These are phyloP conservation scores for Sebastolobus alascanus DNA, from an alignment of 2,797 vertebrate species.

Conservation along the genomic window DNA sequence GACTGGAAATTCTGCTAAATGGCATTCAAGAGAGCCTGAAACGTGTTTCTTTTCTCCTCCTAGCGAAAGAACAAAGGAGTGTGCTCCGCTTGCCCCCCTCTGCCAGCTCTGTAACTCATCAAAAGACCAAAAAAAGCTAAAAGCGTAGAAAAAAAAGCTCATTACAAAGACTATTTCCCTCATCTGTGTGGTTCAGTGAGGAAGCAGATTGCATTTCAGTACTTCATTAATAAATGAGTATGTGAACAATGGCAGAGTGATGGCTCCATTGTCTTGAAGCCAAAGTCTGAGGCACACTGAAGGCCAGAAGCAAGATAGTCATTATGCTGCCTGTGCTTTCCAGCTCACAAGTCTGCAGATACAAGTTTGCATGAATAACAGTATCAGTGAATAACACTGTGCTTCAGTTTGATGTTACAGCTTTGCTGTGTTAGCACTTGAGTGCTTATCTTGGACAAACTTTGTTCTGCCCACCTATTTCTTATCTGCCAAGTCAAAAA, in stretches of 20 bases:
- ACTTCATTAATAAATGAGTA: constrained; percentile 83
- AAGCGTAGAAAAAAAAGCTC: constrained; percentile 67
- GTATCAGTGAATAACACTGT: constrained; percentile 6
- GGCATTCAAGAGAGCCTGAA: constrained; percentile 39
- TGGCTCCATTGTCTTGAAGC: constrained; percentile 74
- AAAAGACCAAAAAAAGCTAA: constrained; percentile 70
- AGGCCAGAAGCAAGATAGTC: constrained; percentile 51
- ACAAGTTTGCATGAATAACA: constrained; percentile 33
- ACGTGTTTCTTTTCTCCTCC: constrained; percentile 1
- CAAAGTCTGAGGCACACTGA: constrained; percentile 56
- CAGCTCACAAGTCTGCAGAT: constrained; percentile 34
- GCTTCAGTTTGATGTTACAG: constrained; percentile 4
- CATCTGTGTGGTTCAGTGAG: constrained; percentile 79
- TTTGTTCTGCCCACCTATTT: constrained; percentile 26
- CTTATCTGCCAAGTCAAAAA: constrained; percentile 4
- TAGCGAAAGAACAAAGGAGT: constrained; percentile 52
- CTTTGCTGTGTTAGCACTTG: constrained; percentile 15
- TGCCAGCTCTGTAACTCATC: constrained; percentile 59
- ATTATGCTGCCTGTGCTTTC: constrained; percentile 45
- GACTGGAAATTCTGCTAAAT: constrained; percentile 38
- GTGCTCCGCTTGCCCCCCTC: constrained; percentile 24
- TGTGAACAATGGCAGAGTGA: constrained; percentile 77
- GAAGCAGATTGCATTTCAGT: constrained; percentile 82
- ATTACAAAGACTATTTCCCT: constrained; percentile 81
- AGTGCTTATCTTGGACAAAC: constrained; percentile 4